Evolutionary conservation across 2,888 invertebrate species (phyloP).

Genomic region (Melanophora roralis): DNA sequence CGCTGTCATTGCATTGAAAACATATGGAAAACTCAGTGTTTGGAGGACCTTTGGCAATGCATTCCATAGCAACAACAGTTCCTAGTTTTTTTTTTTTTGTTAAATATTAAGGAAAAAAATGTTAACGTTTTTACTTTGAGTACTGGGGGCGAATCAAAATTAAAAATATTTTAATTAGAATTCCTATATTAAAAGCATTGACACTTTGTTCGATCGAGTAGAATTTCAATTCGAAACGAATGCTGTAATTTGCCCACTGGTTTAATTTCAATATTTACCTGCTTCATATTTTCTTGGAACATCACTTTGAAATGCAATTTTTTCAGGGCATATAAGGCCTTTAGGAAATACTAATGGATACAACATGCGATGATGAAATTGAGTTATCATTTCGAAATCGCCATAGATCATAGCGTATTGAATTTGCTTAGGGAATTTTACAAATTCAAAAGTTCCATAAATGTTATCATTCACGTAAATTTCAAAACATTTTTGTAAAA

Average conservation of each 20-base stretch:
- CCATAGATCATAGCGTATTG: conserved; percentile 74
- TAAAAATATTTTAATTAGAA: too few relatives aligned
- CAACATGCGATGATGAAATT: conserved; percentile 76
- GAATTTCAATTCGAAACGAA: too few relatives aligned
- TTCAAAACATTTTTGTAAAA: conserved; percentile 75
- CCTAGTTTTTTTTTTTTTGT: too few relatives aligned
- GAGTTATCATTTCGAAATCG: conserved; percentile 76
- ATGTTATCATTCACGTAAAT: conserved; percentile 76
- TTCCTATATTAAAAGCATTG: too few relatives aligned
- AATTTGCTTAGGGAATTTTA: conserved; percentile 75
- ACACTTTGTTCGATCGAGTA: too few relatives aligned
- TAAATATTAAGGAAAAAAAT: background rate
- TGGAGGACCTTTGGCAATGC: conserved; percentile 74
- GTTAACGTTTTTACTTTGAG: too few relatives aligned
- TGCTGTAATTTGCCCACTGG: too few relatives aligned
- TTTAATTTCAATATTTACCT: too few relatives aligned
- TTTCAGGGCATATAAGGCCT: conserved; percentile 71
- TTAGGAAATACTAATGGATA: conserved; percentile 75
- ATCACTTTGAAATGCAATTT: conserved; percentile 76
- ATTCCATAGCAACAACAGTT: conserved; percentile 76
- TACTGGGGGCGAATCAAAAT: too few relatives aligned
- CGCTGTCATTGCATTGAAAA: conserved; percentile 75
- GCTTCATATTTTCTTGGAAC: conserved; percentile 75
- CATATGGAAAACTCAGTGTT: conserved; percentile 76
- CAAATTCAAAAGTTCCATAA: conserved; percentile 75